phyloP scores from a whole-genome alignment of 1,140 invertebrate species.

The Geopemphigus sp. region DNA sequence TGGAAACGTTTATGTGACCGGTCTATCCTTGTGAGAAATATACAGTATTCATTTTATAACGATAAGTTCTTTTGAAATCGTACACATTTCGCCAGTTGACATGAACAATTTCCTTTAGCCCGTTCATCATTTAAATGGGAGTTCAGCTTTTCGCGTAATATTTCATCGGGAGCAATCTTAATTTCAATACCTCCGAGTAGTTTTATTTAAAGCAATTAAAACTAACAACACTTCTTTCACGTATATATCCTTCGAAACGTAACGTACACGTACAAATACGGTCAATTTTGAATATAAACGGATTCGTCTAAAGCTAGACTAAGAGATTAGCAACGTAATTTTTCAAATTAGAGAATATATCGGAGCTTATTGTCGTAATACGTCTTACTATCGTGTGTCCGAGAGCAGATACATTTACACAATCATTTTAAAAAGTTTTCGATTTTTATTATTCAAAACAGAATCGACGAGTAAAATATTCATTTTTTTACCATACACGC shows the following conservation, averaged over 20 bases:
- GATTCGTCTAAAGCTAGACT: conserved; percentile 33
- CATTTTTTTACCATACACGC: neutral
- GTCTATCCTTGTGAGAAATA: too few relatives aligned
- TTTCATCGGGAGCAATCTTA: conserved; percentile 11
- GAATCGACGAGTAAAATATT: conserved; percentile 22
- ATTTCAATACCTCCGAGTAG: conserved; percentile 6
- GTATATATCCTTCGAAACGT: conserved; percentile 12
- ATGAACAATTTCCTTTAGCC: too few relatives aligned
- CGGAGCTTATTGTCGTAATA: conserved; percentile 23
- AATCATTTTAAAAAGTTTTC: conserved; percentile 31
- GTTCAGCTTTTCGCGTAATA: neutral
- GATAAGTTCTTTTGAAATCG: too few relatives aligned
- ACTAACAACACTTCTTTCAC: conserved; percentile 20
- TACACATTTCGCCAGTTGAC: too few relatives aligned
- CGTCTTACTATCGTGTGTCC: neutral
- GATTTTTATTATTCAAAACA: conserved; percentile 33
- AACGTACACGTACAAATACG: conserved; percentile 7
- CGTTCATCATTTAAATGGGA: conserved; percentile 2
- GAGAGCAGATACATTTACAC: neutral
- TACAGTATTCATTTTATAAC: too few relatives aligned
- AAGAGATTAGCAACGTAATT: conserved; percentile 20
- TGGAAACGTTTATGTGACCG: too few relatives aligned
- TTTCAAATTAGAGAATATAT: conserved; percentile 27
- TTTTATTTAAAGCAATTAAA: neutral
- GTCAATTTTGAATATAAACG: conserved; percentile 5